Evolutionary conservation across 2,888 invertebrate genomes (phyloP), one percentile per base, ranked within the genome.

Genomic region (Phrixothrix hirtus): DNA sequence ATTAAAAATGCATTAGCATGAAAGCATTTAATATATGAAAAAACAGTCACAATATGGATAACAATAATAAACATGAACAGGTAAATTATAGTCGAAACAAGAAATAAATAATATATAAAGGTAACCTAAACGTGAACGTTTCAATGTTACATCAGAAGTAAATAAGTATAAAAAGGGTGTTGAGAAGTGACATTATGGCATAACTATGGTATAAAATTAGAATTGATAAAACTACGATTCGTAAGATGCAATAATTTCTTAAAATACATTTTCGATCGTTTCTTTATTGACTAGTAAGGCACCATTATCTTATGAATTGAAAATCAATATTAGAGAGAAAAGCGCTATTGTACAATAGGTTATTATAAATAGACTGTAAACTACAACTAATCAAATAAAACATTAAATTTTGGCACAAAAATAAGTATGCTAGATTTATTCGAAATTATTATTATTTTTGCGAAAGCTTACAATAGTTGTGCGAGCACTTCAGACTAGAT

Each of bases 21-120:
- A 69, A 72, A 71, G 71, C 70, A 67, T 72, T 72, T 71, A 71
- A 55, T 50, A 50, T 34, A 42, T 42, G 50, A 51, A 45, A 51
- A 42, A 53, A 57, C 49, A 57, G 49, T 57, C 52, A 57, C 57
- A 55, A 55, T 55, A 55, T 48, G 48, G 49, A 49, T 34, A 49
- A 49, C 44, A 54, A 30, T 54, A 55, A 49, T 45, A 49, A 49
- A 45, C 48, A 55, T 44, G 45, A 45, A 49, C 43, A 49, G 34
- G 39, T 42, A 53, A 47, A 45, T 30, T 42, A 46, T n/a, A n/a
- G n/a, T n/a, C n/a, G n/a, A n/a, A n/a, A n/a, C n/a, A n/a, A n/a
- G n/a, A 43, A 44, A 41, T 44, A 42, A 29, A 10, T 42, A 55
- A 50, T 10, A 29, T 10, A 10, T 3, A 10, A 39, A 47, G 26